Base-by-base conservation (phyloP, 2,888 invertebrate species). In the Saturnia pavonia region DNA sequence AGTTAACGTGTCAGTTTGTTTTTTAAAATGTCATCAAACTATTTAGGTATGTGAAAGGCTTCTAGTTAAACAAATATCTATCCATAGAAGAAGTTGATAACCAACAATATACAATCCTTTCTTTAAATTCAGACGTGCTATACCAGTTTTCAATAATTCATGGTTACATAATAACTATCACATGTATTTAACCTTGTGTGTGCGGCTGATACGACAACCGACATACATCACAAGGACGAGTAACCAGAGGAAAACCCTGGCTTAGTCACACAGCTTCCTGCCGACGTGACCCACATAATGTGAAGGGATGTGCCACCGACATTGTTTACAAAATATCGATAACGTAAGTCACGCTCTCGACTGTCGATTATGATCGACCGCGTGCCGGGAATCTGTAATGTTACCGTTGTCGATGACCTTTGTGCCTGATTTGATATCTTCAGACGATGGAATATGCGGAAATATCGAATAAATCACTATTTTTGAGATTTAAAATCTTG, bases 231-330 rank as follows among this genome's bases (percentile, higher is more conserved):
- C 71, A 71, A 73, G 74, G 69, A 68, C 72, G 69, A 14, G 27
- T 27, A 27, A 60, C 57, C 57, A 27, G 72, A 84, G 86, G 84
- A 83, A 85, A 86, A 85, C 83, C 84, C 84, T 78, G 78, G 76
- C 72, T 75, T 78, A 79, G 76, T 79, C 82, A 81, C 77, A 72
- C 51, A 77, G 80, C 81, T 87, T 85, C 86, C 85, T 83, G 78
- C 71, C 76, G 77, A 83, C 84, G 86, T 84, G 88, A 83, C 80
- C 79, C 75, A 82, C 83, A 82, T 85, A 69, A 63, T 57, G 69
- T 70, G 69, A 68, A 71, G 68, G 71, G 71, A 48, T 54, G 68
- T 16, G 57, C 34, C 40, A 27, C 9, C 45, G 34, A 45, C 63
- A 27, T 70, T 70, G 70, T 70, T 54, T 42, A 40, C 70, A 65